phyloP scores from a whole-genome alignment of 2,113 vertebrate genomes.

The Semicossyphus pulcher region DNA sequence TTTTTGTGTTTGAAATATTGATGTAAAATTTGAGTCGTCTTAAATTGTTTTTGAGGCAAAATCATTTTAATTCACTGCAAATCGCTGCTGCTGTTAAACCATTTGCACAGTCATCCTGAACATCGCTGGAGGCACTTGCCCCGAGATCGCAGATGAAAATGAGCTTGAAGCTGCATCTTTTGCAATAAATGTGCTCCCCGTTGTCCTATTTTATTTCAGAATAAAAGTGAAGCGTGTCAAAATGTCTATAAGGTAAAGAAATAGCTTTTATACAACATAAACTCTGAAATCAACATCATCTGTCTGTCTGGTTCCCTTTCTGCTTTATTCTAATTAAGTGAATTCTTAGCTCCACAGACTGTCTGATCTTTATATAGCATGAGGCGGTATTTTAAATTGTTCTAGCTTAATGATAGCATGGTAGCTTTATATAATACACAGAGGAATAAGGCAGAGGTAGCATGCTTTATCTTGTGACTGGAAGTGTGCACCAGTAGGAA shows the following conservation, averaged over 20 bases:
- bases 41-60: not conserved
- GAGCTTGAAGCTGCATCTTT: not conserved
- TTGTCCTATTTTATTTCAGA: not conserved
- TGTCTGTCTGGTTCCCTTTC: not conserved
- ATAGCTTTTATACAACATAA: not conserved
- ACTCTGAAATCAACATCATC: not conserved
- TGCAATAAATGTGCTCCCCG: not conserved
- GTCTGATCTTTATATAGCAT: conserved; percentile 55
- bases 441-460: conserved; percentile 58
- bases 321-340: conserved; percentile 40
- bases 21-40: not conserved
- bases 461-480: conserved; percentile 59
- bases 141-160: not conserved
- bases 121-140: not conserved
- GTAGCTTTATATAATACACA: conserved; percentile 71
- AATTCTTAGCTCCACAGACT: conserved; percentile 27
- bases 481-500: conserved; percentile 45
- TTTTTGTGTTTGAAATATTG: not conserved
- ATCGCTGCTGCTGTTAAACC: not conserved
- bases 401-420: conserved; percentile 54
- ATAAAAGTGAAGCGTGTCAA: not conserved
- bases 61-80: not conserved
- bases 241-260: not conserved
- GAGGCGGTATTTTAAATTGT: conserved; percentile 46
- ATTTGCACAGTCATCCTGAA: not conserved